phyloP scores from a whole-genome alignment of 2,797 vertebrate genomes.

The Argentina silus region DNA sequence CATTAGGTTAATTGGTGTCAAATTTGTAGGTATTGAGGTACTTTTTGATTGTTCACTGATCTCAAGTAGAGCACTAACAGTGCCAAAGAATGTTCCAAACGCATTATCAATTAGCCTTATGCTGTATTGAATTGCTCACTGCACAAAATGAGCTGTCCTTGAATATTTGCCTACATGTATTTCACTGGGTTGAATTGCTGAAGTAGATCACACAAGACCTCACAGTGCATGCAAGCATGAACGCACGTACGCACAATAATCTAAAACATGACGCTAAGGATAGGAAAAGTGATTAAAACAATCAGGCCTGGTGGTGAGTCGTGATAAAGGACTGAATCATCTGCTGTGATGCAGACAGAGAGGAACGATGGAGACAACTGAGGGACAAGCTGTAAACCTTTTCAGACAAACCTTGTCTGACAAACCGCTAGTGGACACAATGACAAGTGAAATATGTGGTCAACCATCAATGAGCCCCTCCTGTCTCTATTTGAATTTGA shows the following conservation, averaged over 20 bases:
- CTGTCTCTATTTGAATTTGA: conserved; percentile 73
- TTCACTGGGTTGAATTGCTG: background rate
- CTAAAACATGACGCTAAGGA: conserved; percentile 12
- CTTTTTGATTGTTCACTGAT: too few relatives aligned
- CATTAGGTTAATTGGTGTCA: background rate
- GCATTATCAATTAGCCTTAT: background rate
- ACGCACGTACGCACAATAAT: conserved; percentile 18
- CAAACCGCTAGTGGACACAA: conserved; percentile 68
- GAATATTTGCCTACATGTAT: background rate
- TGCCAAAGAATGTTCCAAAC: too few relatives aligned
- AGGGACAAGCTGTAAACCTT: conserved; percentile 73
- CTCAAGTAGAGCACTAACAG: too few relatives aligned
- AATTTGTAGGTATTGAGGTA: background rate
- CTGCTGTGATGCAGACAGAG: conserved; percentile 42
- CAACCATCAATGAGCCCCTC: conserved; percentile 75
- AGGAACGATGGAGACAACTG: conserved; percentile 57
- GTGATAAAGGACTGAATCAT: conserved; percentile 60
- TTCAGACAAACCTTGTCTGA: conserved; percentile 72
- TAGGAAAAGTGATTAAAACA: conserved; percentile 38
- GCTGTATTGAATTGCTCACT: background rate
- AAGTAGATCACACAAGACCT: background rate
- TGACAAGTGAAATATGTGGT: conserved; percentile 78
- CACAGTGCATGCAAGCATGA: background rate
- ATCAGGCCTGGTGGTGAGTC: conserved; percentile 55
- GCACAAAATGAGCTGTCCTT: background rate